A percentile compares a stretch with the other conserved stretches of the same genome.
Conservation (phyloP, 2,888 invertebrate species). For the Xestia rhomboidea region DNA sequence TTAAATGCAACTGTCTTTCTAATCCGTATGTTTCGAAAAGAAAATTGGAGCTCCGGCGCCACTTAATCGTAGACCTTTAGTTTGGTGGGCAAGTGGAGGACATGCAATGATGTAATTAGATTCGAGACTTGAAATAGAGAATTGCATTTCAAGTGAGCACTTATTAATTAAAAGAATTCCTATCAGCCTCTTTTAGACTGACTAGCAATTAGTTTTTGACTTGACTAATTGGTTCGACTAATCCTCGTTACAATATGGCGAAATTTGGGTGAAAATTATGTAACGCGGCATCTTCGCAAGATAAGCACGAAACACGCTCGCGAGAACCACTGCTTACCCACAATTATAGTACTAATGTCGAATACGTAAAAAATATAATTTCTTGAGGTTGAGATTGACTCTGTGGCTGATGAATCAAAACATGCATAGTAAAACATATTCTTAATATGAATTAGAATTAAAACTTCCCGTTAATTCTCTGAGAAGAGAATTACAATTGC, state of each 20-base stretch:
- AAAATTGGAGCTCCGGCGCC: slow-evolving; percentile 42
- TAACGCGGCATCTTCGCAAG: neutral
- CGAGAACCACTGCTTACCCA: neutral
- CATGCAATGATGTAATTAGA: slow-evolving; percentile 19
- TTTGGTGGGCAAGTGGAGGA: slow-evolving; percentile 6
- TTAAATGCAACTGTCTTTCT: slow-evolving; percentile 56
- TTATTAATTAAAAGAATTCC: neutral
- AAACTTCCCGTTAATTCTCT: neutral
- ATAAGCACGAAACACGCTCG: neutral
- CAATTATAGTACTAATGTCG: neutral
- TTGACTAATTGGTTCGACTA: slow-evolving; percentile 1
- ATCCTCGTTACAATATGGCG: neutral
- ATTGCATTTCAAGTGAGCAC: slow-evolving; percentile 1
- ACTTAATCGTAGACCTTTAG: slow-evolving; percentile 25
- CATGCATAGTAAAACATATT: neutral
- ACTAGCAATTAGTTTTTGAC: slow-evolving; percentile 1
- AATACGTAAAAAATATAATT: neutral
- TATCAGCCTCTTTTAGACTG: neutral
- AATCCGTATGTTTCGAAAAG: slow-evolving; percentile 44
- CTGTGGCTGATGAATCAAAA: neutral
- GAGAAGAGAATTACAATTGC: neutral
- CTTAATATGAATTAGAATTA: neutral
- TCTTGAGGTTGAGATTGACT: neutral
- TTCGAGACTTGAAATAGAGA: neutral
- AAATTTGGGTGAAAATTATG: slow-evolving; percentile 18